Base-by-base conservation (phyloP, 2,888 invertebrate genomes). In the Athrips mouffetella region DNA sequence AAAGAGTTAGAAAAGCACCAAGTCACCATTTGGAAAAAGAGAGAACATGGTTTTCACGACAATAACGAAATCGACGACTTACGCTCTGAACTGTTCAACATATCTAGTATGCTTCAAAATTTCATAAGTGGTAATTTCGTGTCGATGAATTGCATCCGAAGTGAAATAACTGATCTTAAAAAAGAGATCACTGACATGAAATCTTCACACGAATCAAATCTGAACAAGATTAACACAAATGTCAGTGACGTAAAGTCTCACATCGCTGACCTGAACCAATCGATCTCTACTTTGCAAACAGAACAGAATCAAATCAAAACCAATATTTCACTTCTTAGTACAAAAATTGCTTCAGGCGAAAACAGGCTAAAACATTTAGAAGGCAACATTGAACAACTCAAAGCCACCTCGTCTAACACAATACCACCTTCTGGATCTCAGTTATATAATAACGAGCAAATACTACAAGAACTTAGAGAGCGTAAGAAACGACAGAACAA, bases 171-270 rank as follows among this genome's bases (percentile, higher is more conserved):
- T 23, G 13, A 13, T 5, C 3, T 49, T 15, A 37, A 31, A 7
- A 3, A 15, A 29, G 49, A 49, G 21, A 29, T 49, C 39, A n/a
- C 45, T 30, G 8, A 37, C 31, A 37, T 49, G n/a, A n/a, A 20
- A 3, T 11, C 35, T 15, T n/a, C 39, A 49, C 18, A 30, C n/a
- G 30, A 30, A 10, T 3, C 6, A 3, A 7, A 4, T 3, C 3
- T 48, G 23, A 40, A 52, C 25, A 39, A 49, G 15, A 52, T 55
- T 48, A 48, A 50, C 23, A 47, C 53, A 1, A 51, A 47, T 27
- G 52, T 58, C 18, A 5, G 47, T 2, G 52, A 55, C 0, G 30
- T 58, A 13, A 53, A 54, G 47, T 40, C 35, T 2, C 48, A 54
- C 27, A 53, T 45, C 8, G 1, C 4, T 7, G 21, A 45, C 11